Conservation (phyloP, 2,888 invertebrate genomes). For the Drosophila engyochracea region DNA sequence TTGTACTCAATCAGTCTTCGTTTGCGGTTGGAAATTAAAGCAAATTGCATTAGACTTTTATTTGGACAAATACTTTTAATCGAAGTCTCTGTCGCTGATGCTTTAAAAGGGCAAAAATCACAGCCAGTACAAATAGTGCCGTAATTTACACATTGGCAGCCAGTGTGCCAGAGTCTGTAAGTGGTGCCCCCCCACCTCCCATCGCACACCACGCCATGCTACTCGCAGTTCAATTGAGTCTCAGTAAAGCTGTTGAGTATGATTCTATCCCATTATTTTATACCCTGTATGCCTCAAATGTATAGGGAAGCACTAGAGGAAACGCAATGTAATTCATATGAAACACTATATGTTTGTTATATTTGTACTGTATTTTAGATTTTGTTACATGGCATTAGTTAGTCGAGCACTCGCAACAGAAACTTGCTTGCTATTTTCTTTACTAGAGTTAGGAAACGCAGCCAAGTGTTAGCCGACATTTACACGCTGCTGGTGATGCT, state of each 20-base stretch:
- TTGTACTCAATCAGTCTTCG: constrained; percentile 64
- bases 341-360: not conserved
- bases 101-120: constrained; percentile 25
- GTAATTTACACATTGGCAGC: constrained; percentile 40
- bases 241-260: constrained; percentile 51
- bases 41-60: constrained; percentile 59
- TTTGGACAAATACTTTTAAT: constrained; percentile 36
- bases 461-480: constrained; percentile 76
- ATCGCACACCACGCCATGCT: not conserved
- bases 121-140: constrained; percentile 15
- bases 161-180: constrained; percentile 8
- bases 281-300: not conserved
- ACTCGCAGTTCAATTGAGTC: constrained; percentile 40
- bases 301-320: not conserved
- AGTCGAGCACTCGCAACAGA: not conserved
- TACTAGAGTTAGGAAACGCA: constrained; percentile 64
- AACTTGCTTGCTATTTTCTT: constrained; percentile 5
- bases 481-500: constrained; percentile 63
- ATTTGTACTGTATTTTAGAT: not conserved
- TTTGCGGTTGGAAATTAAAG: constrained; percentile 63
- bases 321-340: not conserved
- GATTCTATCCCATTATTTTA: constrained; percentile 24
- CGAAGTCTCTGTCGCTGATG: constrained; percentile 23
- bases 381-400: not conserved
- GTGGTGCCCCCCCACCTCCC: not conserved